Evolutionary conservation across 1,140 invertebrate genomes (phyloP), one percentile per base, ranked within the genome.

Genomic region (Hycleus cichorii): DNA sequence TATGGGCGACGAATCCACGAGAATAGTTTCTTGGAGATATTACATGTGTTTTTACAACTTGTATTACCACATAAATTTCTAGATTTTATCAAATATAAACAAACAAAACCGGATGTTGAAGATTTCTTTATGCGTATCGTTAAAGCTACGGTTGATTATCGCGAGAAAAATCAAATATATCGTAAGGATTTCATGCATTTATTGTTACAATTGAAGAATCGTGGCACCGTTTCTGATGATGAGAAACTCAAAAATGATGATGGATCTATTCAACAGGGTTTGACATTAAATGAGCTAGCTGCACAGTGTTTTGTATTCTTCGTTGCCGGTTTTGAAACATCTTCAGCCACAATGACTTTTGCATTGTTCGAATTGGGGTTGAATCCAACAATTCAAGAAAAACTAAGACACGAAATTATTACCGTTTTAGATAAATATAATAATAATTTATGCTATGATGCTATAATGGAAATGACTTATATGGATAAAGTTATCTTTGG

Each of bases 161-260:
- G 80, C 3, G 71, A 78, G 52, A 58, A 69, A 7, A 74, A 75
- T 12, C 70, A 71, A 1, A 65, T 75, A 0, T 64, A 64, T 0
- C 61, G 74, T 7, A 72, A 79, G 55, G 81, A 82, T 62, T 80
- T 81, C 53, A 57, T 82, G 24, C 75, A 82, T 56, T 58, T 80
- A 3, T 47, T 82, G 40, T 62, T 80, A 12, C 76, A 83, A 32
- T 39, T 55, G 12, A 55, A 55, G 26, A 80, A 76, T 38, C 53
- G 44, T 25, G 57, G 52, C 12, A 47, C 39, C 25, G 8, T 55
- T 12, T 12, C 44, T 10, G 45, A 55, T 44, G 52, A 55, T 39
- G 52, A 55, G n/a, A 55, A 12, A 12, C 11, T 44, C 10, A 32
- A 39, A 12, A 39, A 8, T 44, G 40, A 60, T 27, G 47, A 45